phyloP scores from a whole-genome alignment of 1,140 invertebrate genomes.

The Diorhabda sublineata region DNA sequence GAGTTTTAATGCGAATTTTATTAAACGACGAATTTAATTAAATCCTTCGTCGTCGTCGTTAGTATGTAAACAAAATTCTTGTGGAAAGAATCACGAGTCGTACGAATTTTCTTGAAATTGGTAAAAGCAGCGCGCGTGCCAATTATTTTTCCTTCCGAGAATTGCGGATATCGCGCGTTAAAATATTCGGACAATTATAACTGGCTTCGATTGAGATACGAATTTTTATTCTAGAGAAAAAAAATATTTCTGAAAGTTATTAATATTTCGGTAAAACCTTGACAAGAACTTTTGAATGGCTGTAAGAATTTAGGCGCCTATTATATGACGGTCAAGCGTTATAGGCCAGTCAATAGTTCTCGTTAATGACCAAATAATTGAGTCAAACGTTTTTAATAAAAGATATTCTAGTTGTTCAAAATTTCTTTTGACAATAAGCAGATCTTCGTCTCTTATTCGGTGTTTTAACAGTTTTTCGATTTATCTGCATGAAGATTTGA shows the following conservation, averaged over 20 bases:
- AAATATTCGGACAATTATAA: background rate
- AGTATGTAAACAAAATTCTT: background rate
- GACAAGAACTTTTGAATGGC: background rate
- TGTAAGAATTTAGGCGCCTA: background rate
- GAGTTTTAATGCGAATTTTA: too few relatives aligned
- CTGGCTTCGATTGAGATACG: background rate
- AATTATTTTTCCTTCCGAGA: conserved; percentile 2
- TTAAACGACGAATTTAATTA: too few relatives aligned
- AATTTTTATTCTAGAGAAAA: background rate
- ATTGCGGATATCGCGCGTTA: background rate
- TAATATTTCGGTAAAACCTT: conserved; percentile 2
- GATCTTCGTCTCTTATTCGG: too few relatives aligned
- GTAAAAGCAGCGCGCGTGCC: background rate
- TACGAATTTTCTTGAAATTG: too few relatives aligned
- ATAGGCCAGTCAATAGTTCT: too few relatives aligned
- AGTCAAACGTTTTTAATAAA: too few relatives aligned
- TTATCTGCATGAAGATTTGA: too few relatives aligned
- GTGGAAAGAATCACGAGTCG: background rate
- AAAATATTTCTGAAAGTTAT: background rate
- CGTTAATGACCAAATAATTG: too few relatives aligned
- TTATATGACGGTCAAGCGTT: background rate
- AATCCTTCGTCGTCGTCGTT: too few relatives aligned
- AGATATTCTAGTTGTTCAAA: too few relatives aligned
- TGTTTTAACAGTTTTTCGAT: too few relatives aligned
- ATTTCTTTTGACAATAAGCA: too few relatives aligned